Evolutionary conservation across 1,140 invertebrate species (phyloP).

Genomic region (Scaptomyza montana): DNA sequence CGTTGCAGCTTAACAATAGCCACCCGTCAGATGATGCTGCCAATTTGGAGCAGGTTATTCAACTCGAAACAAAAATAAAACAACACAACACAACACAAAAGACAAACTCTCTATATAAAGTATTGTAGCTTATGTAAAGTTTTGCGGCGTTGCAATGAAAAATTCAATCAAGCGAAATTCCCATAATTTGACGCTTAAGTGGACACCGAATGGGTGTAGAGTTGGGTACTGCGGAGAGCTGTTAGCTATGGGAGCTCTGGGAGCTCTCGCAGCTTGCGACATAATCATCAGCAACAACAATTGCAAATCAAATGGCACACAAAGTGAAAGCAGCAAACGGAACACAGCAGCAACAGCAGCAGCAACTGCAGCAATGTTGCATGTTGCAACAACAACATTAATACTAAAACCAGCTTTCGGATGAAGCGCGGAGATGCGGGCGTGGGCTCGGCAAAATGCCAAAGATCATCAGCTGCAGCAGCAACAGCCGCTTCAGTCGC

Average conservation of each 20-base stretch:
- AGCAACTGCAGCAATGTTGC: conserved; percentile 40
- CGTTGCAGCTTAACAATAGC: conserved; percentile 6
- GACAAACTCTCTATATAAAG: conserved; percentile 11
- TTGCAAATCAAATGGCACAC: conserved; percentile 77
- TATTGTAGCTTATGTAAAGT: conserved; percentile 62
- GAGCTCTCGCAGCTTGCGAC: conserved; percentile 61
- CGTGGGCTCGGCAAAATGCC: conserved; percentile 66
- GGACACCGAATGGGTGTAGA: conserved; percentile 69
- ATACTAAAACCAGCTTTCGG: conserved; percentile 15
- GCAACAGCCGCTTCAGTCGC: conserved; percentile 1
- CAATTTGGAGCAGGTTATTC: conserved; percentile 61
- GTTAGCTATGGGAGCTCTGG: conserved; percentile 4
- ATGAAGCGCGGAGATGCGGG: conserved; percentile 23
- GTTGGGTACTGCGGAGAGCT: conserved; percentile 19
- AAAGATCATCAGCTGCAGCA: conserved; percentile 68
- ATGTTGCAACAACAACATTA: conserved; percentile 61
- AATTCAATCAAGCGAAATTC: conserved; percentile 83
- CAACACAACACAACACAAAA: too few species aligned
- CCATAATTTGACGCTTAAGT: conserved; percentile 82
- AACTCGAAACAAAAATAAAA: conserved; percentile 37
- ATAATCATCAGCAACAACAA: conserved; percentile 75
- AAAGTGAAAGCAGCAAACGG: conserved; percentile 74
- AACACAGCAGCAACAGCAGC: conserved; percentile 39
- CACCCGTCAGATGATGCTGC: conserved; percentile 17
- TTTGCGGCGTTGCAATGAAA: conserved; percentile 51